Evolutionary conservation across 2,888 invertebrate species (phyloP).

Genomic region (Beris morrisii): DNA sequence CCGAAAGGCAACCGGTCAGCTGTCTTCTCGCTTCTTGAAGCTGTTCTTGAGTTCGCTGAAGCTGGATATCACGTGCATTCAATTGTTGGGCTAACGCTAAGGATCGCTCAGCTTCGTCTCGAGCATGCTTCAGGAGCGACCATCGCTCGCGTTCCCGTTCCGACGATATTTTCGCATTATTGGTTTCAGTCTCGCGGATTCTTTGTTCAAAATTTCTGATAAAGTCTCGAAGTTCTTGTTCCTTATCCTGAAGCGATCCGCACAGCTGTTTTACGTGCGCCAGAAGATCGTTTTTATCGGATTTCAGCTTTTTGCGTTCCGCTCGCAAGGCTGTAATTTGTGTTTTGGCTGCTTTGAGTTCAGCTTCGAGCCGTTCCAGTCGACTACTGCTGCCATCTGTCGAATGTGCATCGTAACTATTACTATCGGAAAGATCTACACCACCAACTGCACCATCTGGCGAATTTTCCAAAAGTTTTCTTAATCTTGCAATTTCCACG

Average conservation of each 20-base stretch:
- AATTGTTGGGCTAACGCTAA: slow-evolving; percentile 84
- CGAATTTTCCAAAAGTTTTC: slow-evolving; percentile 59
- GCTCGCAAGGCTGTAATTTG: slow-evolving; percentile 72
- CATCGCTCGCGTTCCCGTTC: slow-evolving; percentile 88
- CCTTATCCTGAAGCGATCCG: slow-evolving; percentile 91
- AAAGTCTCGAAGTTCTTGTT: slow-evolving; percentile 89
- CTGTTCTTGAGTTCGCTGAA: slow-evolving; percentile 83
- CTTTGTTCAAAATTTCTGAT: slow-evolving; percentile 92
- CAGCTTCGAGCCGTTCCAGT: slow-evolving; percentile 58
- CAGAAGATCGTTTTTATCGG: slow-evolving; percentile 89
- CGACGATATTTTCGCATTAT: slow-evolving; percentile 60
- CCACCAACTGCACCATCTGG: slow-evolving; percentile 63
- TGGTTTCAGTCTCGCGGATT: slow-evolving; percentile 77
- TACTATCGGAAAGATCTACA: slow-evolving; percentile 51
- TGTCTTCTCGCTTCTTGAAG: slow-evolving; percentile 79
- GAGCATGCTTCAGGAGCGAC: slow-evolving; percentile 81
- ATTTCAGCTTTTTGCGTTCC: slow-evolving; percentile 87
- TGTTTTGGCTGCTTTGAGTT: slow-evolving; percentile 53
- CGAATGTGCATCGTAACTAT: slow-evolving; percentile 55
- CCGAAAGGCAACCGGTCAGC: slow-evolving; percentile 79
- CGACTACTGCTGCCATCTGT: slow-evolving; percentile 53
- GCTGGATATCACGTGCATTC: slow-evolving; percentile 81
- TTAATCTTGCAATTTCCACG: slow-evolving; percentile 53
- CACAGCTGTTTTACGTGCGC: slow-evolving; percentile 95
- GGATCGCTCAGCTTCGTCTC: slow-evolving; percentile 88